Conservation (phyloP, 1,140 invertebrate species). For the Paramacrobiotus metropolitanus region DNA sequence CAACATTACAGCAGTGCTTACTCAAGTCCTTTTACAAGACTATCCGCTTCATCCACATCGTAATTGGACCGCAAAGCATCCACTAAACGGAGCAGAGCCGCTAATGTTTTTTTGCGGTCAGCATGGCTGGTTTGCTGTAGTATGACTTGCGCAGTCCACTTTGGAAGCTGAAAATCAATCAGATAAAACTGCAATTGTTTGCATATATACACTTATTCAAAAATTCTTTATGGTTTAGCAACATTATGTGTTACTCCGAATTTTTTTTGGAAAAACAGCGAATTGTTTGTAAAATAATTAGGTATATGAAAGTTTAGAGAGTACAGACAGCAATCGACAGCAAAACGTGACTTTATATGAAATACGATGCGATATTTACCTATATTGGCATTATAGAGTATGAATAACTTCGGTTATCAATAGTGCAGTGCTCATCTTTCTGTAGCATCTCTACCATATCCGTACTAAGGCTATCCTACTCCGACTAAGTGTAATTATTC, state of each 20-base stretch:
- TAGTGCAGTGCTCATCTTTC: not conserved
- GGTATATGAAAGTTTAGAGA: too few species aligned
- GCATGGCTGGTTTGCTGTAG: not conserved
- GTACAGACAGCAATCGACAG: too few species aligned
- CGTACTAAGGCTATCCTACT: not conserved
- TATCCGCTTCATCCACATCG: not conserved
- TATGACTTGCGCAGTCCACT: not conserved
- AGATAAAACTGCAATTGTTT: not conserved
- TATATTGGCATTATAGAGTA: too few species aligned
- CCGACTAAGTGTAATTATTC: not conserved
- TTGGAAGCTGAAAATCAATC: not conserved
- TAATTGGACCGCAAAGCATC: not conserved
- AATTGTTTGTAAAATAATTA: too few species aligned
- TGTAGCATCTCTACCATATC: not conserved
- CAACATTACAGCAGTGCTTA: not conserved
- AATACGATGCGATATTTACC: too few species aligned
- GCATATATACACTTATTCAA: not conserved
- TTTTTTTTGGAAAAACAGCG: too few species aligned
- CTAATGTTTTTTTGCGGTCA: not conserved
- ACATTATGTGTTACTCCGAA: too few species aligned
- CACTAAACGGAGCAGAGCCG: not conserved
- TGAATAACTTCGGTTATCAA: too few species aligned
- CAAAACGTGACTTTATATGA: too few species aligned
- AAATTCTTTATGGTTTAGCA: not conserved
- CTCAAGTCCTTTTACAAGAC: not conserved